Base-by-base conservation (phyloP, 1,140 invertebrate species). In the Macrobrachium rosenbergii region DNA sequence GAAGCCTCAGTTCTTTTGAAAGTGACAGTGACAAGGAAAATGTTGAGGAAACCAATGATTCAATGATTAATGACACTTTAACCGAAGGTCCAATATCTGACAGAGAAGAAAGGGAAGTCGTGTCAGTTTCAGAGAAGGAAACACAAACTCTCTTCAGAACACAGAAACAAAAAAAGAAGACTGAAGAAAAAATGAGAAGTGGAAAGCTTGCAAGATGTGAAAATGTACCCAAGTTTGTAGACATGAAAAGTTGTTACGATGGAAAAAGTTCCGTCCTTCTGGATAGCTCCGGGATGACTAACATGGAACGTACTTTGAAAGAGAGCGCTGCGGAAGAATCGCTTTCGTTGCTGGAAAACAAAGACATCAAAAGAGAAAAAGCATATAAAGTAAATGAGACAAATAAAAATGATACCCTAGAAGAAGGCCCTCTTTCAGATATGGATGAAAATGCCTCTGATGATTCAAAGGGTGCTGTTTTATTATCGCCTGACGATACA, bases 81-180 rank as follows among this genome's bases (percentile, higher is more conserved):
- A 87, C 85, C 16, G 85, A 81, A 75, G 85, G 85, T 19, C 85
- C 58, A 63, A 43, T 87, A 63, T 87, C 85, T 10, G 85, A 87
- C n/a, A 16, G 28, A 37, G 85, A 87, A 37, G 28, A 73, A 10
- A 52, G 16, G 2, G 16, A 23, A n/a, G 17, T 37, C 28, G 59
- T 69, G 21, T 75, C 14, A 52, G 28, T 82, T 0, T 60, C 58
- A 64, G 78, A 87, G 52, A 87, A 87, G 21, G 85, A 87, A 64
- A 87, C 85, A 5, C 85, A 87, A 58, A 87, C 85, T 14, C 45
- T 16, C 75, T 14, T 52, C 17, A 52, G 19, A 43, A 23, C 6
- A 45, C 59, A n/a, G 23, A 67, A 14, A 80, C 8, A 80, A 37
- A 60, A 19, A 7, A 63, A 43, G 19, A 52, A 52, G 2, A 19